A percentile compares a stretch with the other conserved stretches of the same genome.
Conservation (phyloP, 2,888 invertebrate species). For the Cantharis flavilabris region DNA sequence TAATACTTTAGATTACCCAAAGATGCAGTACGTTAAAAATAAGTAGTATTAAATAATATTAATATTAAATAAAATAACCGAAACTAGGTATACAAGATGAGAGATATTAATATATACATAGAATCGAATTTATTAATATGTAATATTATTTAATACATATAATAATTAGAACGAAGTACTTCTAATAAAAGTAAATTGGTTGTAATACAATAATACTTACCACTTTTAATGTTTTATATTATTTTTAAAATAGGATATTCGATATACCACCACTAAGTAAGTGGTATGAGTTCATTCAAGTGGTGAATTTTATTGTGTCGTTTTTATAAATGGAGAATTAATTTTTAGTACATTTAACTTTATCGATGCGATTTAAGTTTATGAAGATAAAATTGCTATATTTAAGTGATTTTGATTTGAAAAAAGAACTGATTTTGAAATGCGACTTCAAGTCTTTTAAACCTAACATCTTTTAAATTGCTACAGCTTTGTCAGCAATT, state of each 20-base stretch:
- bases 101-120: too few species aligned
- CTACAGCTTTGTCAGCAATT: slow-evolving; percentile 10
- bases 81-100: too few species aligned
- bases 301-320: not conserved
- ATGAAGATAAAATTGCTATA: not conserved
- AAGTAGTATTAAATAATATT: too few species aligned
- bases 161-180: too few species aligned
- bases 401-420: not conserved
- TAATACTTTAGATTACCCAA: too few species aligned
- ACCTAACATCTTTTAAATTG: slow-evolving; percentile 13
- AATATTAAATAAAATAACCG: too few species aligned
- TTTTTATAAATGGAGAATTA: not conserved
- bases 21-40: too few species aligned
- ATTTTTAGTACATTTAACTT: not conserved
- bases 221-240: too few species aligned
- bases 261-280: not conserved
- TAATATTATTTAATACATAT: too few species aligned
- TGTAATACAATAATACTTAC: not conserved
- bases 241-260: not conserved
- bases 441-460: not conserved
- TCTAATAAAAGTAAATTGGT: not conserved
- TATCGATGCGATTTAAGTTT: not conserved
- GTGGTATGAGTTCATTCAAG: not conserved
- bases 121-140: too few species aligned
- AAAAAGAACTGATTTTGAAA: not conserved